Evolutionary conservation across 2,113 vertebrate genomes (phyloP).

Genomic region (Craseonycteris thonglongyai): DNA sequence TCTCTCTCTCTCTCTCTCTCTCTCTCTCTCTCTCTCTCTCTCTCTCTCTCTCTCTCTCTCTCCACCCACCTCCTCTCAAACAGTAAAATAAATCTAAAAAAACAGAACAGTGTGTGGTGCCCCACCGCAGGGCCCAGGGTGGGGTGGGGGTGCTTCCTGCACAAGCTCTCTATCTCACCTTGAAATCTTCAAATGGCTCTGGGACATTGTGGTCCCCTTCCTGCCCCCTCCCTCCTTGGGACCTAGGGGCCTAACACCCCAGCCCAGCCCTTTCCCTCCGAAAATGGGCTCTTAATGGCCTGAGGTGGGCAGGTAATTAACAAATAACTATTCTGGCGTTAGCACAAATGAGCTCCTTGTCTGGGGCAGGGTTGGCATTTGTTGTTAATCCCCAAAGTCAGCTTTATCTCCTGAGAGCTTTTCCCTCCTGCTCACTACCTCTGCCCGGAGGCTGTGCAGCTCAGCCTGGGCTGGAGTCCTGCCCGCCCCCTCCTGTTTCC

Average conservation of each 20-base stretch:
- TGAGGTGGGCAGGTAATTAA: not conserved
- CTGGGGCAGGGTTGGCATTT: slow-evolving; percentile 15
- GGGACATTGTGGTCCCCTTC: not conserved
- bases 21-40: too few species aligned
- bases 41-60: too few species aligned
- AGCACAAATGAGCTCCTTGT: slow-evolving; percentile 23
- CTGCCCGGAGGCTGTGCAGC: not conserved
- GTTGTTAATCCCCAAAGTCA: slow-evolving; percentile 17
- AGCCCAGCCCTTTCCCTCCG: not conserved
- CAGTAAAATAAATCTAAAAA: too few species aligned
- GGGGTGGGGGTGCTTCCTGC: too few species aligned
- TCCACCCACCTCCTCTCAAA: too few species aligned
- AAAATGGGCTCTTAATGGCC: slow-evolving; percentile 37
- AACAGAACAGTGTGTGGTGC: too few species aligned
- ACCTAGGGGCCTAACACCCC: not conserved
- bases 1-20: too few species aligned
- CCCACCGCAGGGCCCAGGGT: too few species aligned
- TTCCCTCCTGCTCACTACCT: not conserved
- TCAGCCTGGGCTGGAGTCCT: not conserved
- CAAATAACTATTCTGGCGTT: not conserved
- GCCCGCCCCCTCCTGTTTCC: accelerated
- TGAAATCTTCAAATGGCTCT: not conserved
- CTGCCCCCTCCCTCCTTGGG: not conserved
- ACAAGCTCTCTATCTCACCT: too few species aligned
- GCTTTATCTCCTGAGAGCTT: not conserved